These are phyloP conservation scores for Saccopteryx leptura DNA, from an alignment of 2,113 vertebrate genomes.

Conservation along the genomic window DNA sequence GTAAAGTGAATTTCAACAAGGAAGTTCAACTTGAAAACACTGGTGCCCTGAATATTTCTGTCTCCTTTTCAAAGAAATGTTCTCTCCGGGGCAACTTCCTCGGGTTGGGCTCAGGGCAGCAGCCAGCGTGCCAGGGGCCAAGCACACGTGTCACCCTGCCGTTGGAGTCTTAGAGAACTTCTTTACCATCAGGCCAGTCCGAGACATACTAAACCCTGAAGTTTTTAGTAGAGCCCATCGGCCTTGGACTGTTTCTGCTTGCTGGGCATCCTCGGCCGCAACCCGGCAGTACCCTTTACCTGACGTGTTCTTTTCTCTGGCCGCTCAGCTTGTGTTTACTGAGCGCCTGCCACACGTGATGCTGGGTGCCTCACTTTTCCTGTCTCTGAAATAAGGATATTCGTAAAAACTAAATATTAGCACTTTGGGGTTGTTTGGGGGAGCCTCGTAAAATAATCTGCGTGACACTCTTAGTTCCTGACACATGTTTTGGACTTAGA, in stretches of 20 bases:
- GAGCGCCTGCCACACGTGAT: neutral
- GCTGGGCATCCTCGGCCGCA: neutral
- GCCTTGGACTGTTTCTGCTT: neutral
- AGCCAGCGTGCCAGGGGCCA: constrained; percentile 55
- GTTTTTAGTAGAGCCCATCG: neutral
- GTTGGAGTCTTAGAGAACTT: constrained; percentile 34
- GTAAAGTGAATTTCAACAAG: constrained; percentile 62
- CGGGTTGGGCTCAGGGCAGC: constrained; percentile 22
- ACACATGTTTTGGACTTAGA: neutral
- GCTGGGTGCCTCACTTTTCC: neutral
- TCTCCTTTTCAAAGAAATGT: constrained; percentile 55
- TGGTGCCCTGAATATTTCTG: constrained; percentile 64
- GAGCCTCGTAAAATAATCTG: neutral
- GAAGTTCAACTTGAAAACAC: constrained; percentile 75
- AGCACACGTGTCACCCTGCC: constrained; percentile 31
- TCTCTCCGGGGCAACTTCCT: constrained; percentile 65
- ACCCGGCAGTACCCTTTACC: neutral
- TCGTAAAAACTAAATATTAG: neutral
- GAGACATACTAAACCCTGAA: neutral
- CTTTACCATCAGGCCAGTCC: constrained; percentile 62
- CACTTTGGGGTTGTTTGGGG: neutral
- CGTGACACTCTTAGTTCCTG: constrained; percentile 6
- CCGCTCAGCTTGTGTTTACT: neutral
- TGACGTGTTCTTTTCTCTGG: neutral
- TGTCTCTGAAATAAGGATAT: neutral